Evolutionary conservation across 2,797 vertebrate genomes (phyloP).

Genomic region (Siniperca obscura): DNA sequence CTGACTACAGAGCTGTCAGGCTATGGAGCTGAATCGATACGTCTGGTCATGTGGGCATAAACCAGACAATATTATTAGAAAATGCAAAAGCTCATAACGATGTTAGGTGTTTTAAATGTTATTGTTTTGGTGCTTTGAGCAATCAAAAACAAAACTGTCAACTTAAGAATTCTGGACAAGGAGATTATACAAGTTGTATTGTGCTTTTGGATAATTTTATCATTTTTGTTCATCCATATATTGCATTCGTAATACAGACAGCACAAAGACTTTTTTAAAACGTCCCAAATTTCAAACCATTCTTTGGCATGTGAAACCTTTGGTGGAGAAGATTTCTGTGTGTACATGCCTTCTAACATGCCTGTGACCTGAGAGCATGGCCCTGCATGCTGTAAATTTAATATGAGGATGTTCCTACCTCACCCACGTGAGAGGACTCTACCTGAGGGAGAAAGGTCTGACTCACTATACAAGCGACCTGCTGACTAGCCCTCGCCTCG

Average conservation of each 20-base stretch:
- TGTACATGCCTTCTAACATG: neutral
- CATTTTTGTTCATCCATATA: neutral
- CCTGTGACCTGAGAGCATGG: neutral
- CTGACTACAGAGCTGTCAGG: neutral
- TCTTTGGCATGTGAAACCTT: neutral
- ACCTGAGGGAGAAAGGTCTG: neutral
- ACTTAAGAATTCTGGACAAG: neutral
- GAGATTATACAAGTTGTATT: neutral
- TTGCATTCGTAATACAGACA: too few species aligned
- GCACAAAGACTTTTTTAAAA: neutral
- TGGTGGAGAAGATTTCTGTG: too few species aligned
- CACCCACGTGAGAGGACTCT: neutral
- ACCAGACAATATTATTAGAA: too few species aligned
- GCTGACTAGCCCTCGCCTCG: slow-evolving; percentile 8
- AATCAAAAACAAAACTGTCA: neutral
- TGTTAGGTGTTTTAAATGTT: neutral
- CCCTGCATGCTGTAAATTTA: neutral
- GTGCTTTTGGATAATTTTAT: neutral
- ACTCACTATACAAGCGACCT: neutral
- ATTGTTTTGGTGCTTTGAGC: neutral
- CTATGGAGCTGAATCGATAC: neutral
- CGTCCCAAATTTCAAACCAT: neutral
- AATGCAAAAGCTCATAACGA: neutral
- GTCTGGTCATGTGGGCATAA: neutral
- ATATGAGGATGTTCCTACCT: neutral